Base-by-base conservation (phyloP, 1,140 invertebrate genomes). In the Scaptomyza montana region DNA sequence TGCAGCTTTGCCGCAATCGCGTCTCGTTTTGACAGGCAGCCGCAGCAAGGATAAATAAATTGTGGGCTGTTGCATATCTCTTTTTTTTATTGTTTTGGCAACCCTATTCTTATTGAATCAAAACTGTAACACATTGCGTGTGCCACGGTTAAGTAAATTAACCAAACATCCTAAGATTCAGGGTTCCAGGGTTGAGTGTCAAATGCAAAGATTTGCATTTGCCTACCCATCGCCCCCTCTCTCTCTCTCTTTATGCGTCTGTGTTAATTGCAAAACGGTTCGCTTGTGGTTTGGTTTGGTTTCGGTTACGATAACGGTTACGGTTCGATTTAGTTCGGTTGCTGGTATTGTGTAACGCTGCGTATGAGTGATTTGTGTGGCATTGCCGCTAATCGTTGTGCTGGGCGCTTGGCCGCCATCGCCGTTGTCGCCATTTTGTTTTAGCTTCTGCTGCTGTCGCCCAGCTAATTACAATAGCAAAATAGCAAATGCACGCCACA, bases 381-480 rank as follows among this genome's bases (percentile, higher is more conserved):
- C 21, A 33, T 47, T 47, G 30, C 45, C 33, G 12, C 25, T 51
- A 43, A 57, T 57, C 53, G 61, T n/a, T 45, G 64, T 55, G 60
- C 62, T 67, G 61, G 50, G 54, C 73, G 54, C 73, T 74, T 65
- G 49, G 21, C 21, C 21, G 66, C 30, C 30, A 33, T 33, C 3
- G 30, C 30, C 30, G 55, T 12, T 46, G 77, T 33, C 67, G 81
- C 82, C 81, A 87, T 87, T 87, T 87, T 85, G 78, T 85, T 81
- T 75, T 64, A 46, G 65, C 82, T 50, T 56, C 56, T 36, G 33
- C 8, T 36, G 33, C 33, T 59, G 65, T 81, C 55, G 64, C 56
- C 63, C 63, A 39, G 64, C 82, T 86, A 85, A 85, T 85, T 85
- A 87, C 81, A 80, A 85, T 81, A 86, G 80, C 74, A 74, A 84